Base-by-base conservation (phyloP, 2,888 invertebrate species). In the Hirtodrosophila histrioides region DNA sequence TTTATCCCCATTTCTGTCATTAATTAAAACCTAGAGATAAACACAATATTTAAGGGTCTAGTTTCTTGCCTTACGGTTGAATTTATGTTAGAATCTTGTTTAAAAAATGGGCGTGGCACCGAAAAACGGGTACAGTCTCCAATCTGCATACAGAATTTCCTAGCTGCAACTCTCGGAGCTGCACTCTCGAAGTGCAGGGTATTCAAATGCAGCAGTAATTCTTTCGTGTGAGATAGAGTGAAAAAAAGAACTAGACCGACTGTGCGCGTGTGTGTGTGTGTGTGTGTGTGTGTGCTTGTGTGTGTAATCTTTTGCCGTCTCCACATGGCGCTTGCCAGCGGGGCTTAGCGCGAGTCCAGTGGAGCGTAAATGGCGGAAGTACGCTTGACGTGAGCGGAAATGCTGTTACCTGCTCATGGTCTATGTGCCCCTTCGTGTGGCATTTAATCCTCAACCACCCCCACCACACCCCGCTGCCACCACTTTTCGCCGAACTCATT, bases 361-460 rank as follows among this genome's bases (percentile, higher is more conserved):
- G 69, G 48, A 58, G 69, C 69, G 46, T 64, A 36, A 64, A 53
- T 27, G 24, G 43, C 74, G 79, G 79, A 79, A 76, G 70, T 74
- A 53, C 76, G 63, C 70, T 82, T 78, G 79, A 68, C 76, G 56
- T 74, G 62, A 51, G 55, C 72, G 84, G 80, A 80, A 80, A 68
- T 61, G 63, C 65, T 65, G 63, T 74, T 76, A 75, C 62, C 80
- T 63, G 58, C 31, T 46, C 43, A 48, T 65, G 37, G 33, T 12
- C 43, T 1, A 12, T 29, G 6, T 23, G 31, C 29, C 45, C 55
- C 29, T 31, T 3, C 54, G 41, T 56, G 46, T 29, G 31, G 58
- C 36, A 36, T 4, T 51, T 46, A 44, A 40, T 49, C 29, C 37
- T 29, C 66, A 49, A 45, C 43, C 39, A 40, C n/a, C 17, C n/a